Evolutionary conservation across 2,888 invertebrate genomes (phyloP).

Genomic region (Cantharis rufa): DNA sequence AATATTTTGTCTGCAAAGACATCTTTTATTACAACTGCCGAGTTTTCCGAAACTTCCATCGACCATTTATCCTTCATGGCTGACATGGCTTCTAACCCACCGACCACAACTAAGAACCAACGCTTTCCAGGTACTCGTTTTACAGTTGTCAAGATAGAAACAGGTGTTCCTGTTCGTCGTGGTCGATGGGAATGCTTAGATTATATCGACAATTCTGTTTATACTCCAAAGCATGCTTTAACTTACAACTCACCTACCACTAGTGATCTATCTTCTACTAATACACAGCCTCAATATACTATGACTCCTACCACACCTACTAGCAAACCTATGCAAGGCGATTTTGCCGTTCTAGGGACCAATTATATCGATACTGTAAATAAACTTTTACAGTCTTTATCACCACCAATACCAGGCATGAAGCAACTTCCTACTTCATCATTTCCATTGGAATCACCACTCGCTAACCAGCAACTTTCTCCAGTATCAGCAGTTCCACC

Average conservation of each 20-base stretch:
- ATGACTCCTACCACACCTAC: slow-evolving; percentile 15
- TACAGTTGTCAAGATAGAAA: slow-evolving; percentile 94
- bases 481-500: neutral
- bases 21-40: slow-evolving; percentile 60
- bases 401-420: neutral
- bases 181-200: slow-evolving; percentile 96
- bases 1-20: slow-evolving; percentile 58
- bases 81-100: neutral
- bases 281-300: slow-evolving; percentile 15
- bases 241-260: slow-evolving; percentile 15
- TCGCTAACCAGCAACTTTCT: neutral
- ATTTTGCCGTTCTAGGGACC: slow-evolving; percentile 6
- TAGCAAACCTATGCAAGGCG: neutral
- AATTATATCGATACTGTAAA: neutral
- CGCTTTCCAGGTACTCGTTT: slow-evolving; percentile 67
- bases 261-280: slow-evolving; percentile 1
- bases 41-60: neutral
- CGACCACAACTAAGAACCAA: slow-evolving; percentile 12
- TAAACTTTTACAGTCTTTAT: neutral
- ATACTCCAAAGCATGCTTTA: slow-evolving; percentile 18
- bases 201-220: slow-evolving; percentile 74
- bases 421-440: neutral
- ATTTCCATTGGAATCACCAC: neutral
- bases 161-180: slow-evolving; percentile 89
- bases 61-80: neutral